Base-by-base conservation (phyloP, 2,113 vertebrate species). In the Sylvia atricapilla region DNA sequence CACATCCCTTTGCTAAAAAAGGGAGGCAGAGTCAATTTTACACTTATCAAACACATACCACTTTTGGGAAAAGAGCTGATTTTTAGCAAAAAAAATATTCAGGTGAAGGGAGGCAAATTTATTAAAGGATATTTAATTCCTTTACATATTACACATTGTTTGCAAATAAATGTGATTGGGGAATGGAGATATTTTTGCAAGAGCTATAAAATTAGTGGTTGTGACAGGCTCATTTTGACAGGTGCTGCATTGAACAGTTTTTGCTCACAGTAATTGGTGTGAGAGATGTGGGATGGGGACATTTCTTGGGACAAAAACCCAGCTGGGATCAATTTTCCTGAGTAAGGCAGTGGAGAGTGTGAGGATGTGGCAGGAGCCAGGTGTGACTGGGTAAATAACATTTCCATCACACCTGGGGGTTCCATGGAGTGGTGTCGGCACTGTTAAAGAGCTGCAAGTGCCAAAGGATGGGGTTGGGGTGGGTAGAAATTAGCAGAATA, bases 1-100 rank as follows among this genome's bases (percentile, higher is more conserved):
- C 67, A 73, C 50, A 68, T 78, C 28, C 41, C 72, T 66, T n/a
- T 85, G 55, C 75, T 86, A 67, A 92, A 90, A 95, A 92, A 56
- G 30, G 63, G 62, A 91, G 85, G 33, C 41, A 46, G 37, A 85
- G 41, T 77, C 43, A 70, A 75, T 83, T 90, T 90, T 87, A 76
- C 13, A n/a, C 62, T 94, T 91, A 82, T 53, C 56, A 87, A 79
- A 82, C 43, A 64, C 27, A 66, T 63, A 56, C 39, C 67, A 79
- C 35, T 87, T 93, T 87, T 52, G 50, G 62, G 43, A 19, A 86
- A 82, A 91, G 31, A 59, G 28, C 24, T 84, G 59, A 67, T 58
- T 95, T 91, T 95, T 92, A 81, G n/a, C 21, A 67, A 31, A 85
- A 82, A 84, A 84, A 50, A 7, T 15, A 28, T 60, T 53, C 55